Evolutionary conservation across 2,113 vertebrate genomes (phyloP), one percentile per base, ranked within the genome.

Genomic region (Pipa parva): DNA sequence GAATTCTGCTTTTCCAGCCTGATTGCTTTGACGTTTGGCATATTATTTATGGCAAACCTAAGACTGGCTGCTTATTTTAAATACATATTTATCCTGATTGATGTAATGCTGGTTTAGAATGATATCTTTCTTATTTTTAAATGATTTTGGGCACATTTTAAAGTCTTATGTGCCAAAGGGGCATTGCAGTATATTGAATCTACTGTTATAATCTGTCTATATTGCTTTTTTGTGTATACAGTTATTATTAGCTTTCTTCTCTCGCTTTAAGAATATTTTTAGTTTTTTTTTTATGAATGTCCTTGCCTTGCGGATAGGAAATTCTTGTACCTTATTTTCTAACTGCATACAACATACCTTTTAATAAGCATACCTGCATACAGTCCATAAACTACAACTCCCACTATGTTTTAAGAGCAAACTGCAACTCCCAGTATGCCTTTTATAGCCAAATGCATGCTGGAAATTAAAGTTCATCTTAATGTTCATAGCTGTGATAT

Each of bases 1-100:
- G 66, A 70, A 45, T 37, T 24, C 33, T 70, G 66, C 58, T 59
- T 69, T 60, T 24, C 48, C 36, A 60, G 48, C 31, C 66, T 61
- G 48, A 61, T 70, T 61, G 36, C 33, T 36, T 59, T 70, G 46
- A 70, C 66, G 36, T 68, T 68, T 48, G 24, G 36, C 49, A 29
- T 61, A 70, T 70, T 61, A 61, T 70, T 70, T 49, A 70, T 45
- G 48, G 48, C 33, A 60, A 45, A 69, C 56, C 26, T 51, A 45
- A 61, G 39, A 29, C 58, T 58, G 31, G 45, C 65, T 37, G 56
- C 65, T 48, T 68, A 59, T 39, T 46, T n/a, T 68, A 68, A 68
- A 68, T 51, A 59, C 65, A 60, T 68, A 10, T 52, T 37, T 59
- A 37, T 33, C 28, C 13, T 52, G 37, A 61, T 54, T 54, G 58